These are phyloP conservation scores for Araneus ventricosus DNA, from an alignment of 1,140 invertebrate genomes.

Conservation along the genomic window DNA sequence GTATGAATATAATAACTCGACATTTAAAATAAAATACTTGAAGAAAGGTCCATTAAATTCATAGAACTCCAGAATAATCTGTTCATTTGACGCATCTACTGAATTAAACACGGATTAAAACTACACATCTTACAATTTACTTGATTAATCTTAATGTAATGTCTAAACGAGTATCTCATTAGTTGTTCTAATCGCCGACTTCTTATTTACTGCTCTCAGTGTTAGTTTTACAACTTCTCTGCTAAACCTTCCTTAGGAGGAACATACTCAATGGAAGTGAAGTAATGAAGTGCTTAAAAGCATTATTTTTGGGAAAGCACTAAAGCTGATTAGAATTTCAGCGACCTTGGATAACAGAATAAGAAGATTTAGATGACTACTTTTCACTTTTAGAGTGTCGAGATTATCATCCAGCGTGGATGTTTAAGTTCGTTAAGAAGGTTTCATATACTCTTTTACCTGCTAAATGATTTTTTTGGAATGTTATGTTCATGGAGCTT, in stretches of 20 bases:
- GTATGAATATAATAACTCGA: too few relatives aligned
- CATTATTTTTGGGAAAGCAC: conserved; percentile 33
- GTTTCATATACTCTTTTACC: neutral
- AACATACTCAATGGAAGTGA: neutral
- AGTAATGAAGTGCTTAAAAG: conserved; percentile 44
- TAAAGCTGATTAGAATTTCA: conserved; percentile 46
- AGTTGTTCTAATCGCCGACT: neutral
- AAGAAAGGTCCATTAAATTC: too few relatives aligned
- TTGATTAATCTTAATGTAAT: conserved; percentile 9
- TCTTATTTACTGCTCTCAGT: neutral
- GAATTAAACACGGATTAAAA: neutral
- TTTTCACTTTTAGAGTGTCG: neutral
- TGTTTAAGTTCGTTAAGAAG: neutral
- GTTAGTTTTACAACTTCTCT: neutral
- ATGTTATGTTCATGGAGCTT: neutral
- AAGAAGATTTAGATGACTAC: conserved; percentile 13
- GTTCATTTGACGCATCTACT: too few relatives aligned
- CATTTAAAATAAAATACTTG: too few relatives aligned
- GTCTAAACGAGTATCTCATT: neutral
- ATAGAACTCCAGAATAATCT: too few relatives aligned
- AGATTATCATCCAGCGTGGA: neutral
- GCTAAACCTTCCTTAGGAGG: neutral
- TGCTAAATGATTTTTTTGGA: neutral
- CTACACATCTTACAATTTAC: neutral
- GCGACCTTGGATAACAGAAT: conserved; percentile 24